phyloP scores from a whole-genome alignment of 2,797 vertebrate genomes.

The Leptoclinus maculatus region DNA sequence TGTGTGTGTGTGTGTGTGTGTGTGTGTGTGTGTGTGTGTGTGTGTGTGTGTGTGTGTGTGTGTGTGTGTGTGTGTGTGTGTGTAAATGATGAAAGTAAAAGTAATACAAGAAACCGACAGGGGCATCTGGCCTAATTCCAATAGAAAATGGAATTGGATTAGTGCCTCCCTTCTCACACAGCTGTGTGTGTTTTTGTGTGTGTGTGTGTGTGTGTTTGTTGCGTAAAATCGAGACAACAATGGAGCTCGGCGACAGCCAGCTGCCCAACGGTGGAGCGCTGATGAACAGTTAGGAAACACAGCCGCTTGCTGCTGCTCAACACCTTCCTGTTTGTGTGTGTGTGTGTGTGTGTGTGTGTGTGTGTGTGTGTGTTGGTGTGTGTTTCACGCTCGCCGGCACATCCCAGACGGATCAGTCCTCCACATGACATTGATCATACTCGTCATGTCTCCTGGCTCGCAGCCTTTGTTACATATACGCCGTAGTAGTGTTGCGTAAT shows the following conservation, averaged over 20 bases:
- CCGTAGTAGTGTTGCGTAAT: slow-evolving; percentile 22
- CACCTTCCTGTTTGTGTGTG: slow-evolving; percentile 5
- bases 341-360: not conserved
- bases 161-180: slow-evolving; percentile 48
- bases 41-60: slow-evolving; percentile 35
- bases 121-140: slow-evolving; percentile 76
- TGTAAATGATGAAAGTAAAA: slow-evolving; percentile 73
- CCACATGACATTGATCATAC: slow-evolving; percentile 48
- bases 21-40: too few relatives aligned
- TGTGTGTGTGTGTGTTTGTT: not conserved
- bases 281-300: slow-evolving; percentile 51
- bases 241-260: slow-evolving; percentile 57
- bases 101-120: slow-evolving; percentile 66
- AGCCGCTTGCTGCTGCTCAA: slow-evolving; percentile 31
- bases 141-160: slow-evolving; percentile 72
- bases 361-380: not conserved
- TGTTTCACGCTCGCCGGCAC: slow-evolving; percentile 30
- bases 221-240: slow-evolving; percentile 47
- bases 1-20: too few relatives aligned
- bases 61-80: slow-evolving; percentile 6
- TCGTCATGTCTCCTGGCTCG: slow-evolving; percentile 17
- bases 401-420: slow-evolving; percentile 43
- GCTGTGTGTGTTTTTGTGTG: slow-evolving; percentile 33
- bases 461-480: slow-evolving; percentile 13
- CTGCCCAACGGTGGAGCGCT: slow-evolving; percentile 47